Evolutionary conservation across 2,113 vertebrate genomes (phyloP).

Genomic region (Urocitellus parryii): DNA sequence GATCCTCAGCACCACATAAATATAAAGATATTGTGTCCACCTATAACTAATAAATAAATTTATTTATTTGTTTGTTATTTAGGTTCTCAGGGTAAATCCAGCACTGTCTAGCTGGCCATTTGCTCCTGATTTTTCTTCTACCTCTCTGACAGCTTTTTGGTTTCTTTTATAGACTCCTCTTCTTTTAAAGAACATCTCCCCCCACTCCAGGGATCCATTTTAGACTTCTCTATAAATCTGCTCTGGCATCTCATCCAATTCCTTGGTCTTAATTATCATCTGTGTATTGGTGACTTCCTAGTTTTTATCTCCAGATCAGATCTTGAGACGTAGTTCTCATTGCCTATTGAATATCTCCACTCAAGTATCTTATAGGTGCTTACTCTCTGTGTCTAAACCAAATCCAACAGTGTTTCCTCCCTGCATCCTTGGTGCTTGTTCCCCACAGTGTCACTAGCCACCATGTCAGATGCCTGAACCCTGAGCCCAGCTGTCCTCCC

Average conservation of each 20-base stretch:
- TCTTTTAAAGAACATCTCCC: not conserved
- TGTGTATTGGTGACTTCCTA: not conserved
- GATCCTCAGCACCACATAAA: no score
- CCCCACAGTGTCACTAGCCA: not conserved
- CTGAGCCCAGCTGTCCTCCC: not conserved
- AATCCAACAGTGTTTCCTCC: not conserved
- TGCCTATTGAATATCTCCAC: not conserved
- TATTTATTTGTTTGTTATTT: no score
- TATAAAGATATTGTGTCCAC: no score
- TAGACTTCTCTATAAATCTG: not conserved
- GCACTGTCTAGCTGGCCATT: not conserved
- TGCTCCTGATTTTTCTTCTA: not conserved
- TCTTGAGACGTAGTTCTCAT: not conserved
- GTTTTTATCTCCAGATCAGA: not conserved
- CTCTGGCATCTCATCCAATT: not conserved
- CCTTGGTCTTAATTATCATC: not conserved
- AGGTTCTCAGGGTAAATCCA: not conserved
- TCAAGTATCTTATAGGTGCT: not conserved
- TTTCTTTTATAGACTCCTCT: not conserved
- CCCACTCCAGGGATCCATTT: not conserved
- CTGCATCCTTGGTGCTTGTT: not conserved
- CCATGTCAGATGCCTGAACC: not conserved
- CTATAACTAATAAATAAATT: no score
- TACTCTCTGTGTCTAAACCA: not conserved
- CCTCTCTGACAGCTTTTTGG: not conserved